Evolutionary conservation across 2,888 invertebrate species (phyloP), one percentile per base, ranked within the genome.

Genomic region (Acanthosepion esculentum): DNA sequence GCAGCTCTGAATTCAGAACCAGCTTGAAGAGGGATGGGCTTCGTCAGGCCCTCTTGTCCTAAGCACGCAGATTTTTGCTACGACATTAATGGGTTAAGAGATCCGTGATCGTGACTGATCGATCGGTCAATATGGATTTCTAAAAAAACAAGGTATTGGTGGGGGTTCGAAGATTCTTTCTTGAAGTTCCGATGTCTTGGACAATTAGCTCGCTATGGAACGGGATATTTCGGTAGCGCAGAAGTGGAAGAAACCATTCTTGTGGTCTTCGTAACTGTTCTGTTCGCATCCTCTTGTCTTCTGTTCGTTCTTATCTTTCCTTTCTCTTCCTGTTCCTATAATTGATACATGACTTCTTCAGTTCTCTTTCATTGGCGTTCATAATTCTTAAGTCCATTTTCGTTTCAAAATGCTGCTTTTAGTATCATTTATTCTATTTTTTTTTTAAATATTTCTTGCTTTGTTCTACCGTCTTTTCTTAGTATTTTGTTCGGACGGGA

Each of bases 221-320:
- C 33, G 78, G 78, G 78, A 78, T 78, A 78, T 78, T 78, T 78
- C 78, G 15, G 78, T 78, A 7, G 78, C 78, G 5, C n/a, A 18
- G 78, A 78, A 78, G 78, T 78, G n/a, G n/a, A 78, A 78, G 78
- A n/a, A 33, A n/a, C n/a, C n/a, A 78, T 78, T 78, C n/a, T n/a
- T 59, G 59, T 5, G 59, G 20, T 59, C 59, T 59, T 59, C 59
- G 26, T 26, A 20, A 59, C 23, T 59, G 59, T 59, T 78, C 78
- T 15, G 33, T 78, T 78, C 78, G n/a, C 78, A 15, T 78, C 78
- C 78, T 78, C n/a, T n/a, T 15, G 78, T n/a, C 12, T 78, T n/a
- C n/a, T n/a, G 33, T n/a, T 15, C n/a, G 33, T 33, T 33, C 15
- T 78, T 33, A 29, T 15, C 29, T 26, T 64, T 50, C 15, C n/a